These are phyloP conservation scores for Saguinus midas DNA, from an alignment of 2,113 vertebrate genomes.

Conservation along the genomic window DNA sequence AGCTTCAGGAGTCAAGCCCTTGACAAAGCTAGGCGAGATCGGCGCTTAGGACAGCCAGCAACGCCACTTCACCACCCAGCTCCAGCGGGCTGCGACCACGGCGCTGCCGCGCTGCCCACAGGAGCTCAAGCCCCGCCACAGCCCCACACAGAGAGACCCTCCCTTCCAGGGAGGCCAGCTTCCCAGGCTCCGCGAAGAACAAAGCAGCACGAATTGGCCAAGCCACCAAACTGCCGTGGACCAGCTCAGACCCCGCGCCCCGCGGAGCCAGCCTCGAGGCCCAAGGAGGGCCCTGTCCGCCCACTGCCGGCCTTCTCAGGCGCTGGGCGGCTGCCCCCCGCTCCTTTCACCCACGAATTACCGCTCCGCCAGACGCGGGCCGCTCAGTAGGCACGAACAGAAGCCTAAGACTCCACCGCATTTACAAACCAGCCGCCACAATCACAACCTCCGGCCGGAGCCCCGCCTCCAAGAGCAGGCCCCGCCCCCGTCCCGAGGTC, in stretches of 20 bases:
- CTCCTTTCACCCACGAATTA: background rate
- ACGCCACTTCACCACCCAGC: no score
- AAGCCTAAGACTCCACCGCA: fast-evolving
- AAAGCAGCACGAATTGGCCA: background rate
- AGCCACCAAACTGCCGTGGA: background rate
- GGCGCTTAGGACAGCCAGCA: background rate
- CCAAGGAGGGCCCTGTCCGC: background rate
- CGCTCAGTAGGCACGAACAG: fast-evolving
- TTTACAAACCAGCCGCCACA: conserved; percentile 57
- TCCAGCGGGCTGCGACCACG: no score
- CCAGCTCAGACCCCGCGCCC: no score
- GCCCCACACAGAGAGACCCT: background rate
- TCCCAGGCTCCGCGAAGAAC: background rate
- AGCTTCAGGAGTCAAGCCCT: background rate
- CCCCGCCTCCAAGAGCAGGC: background rate
- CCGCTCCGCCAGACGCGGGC: fast-evolving
- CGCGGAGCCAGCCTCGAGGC: background rate
- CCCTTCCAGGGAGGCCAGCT: background rate
- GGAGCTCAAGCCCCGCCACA: background rate
- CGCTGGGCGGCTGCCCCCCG: fast-evolving
- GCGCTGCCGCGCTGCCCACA: background rate
- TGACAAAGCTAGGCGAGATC: no score
- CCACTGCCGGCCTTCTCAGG: background rate
- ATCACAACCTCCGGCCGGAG: fast-evolving
- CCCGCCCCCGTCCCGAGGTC: background rate